Percentiles rank a stretch among this genome's conserved stretches.
These are phyloP conservation scores for Dicycla oo DNA, from an alignment of 2,888 invertebrate species.

Conservation along the genomic window DNA sequence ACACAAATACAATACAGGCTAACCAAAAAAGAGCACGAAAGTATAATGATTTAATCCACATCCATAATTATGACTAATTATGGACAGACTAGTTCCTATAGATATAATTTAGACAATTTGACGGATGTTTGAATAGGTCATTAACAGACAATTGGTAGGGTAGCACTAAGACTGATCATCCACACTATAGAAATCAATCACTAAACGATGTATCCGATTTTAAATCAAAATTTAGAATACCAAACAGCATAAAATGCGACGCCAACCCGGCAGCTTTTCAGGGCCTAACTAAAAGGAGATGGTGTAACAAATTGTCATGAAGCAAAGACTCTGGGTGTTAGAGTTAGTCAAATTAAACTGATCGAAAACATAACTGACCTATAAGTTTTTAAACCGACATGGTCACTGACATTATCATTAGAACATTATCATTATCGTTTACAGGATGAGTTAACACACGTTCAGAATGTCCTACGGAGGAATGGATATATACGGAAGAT, in stretches of 20 bases:
- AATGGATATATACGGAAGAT: no score
- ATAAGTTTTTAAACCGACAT: no score
- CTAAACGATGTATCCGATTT: background rate
- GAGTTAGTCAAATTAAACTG: background rate
- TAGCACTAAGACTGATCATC: background rate
- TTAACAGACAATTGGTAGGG: background rate
- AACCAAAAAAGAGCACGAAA: no score
- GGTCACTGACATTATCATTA: no score
- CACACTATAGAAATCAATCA: background rate
- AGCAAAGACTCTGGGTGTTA: background rate
- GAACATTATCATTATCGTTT: no score
- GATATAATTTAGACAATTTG: background rate
- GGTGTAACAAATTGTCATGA: background rate
- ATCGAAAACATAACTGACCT: constrained; percentile 8
- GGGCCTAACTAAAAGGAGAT: background rate
- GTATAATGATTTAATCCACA: background rate
- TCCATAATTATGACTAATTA: background rate
- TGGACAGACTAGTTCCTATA: background rate
- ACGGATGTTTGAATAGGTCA: background rate
- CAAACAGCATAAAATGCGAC: background rate
- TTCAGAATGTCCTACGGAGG: no score
- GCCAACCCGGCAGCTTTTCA: background rate
- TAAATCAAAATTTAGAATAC: background rate
- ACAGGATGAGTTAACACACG: no score
- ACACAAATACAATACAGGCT: no score